phyloP scores from a whole-genome alignment of 2,797 vertebrate species.

The Ptychobarbus kaznakovi region DNA sequence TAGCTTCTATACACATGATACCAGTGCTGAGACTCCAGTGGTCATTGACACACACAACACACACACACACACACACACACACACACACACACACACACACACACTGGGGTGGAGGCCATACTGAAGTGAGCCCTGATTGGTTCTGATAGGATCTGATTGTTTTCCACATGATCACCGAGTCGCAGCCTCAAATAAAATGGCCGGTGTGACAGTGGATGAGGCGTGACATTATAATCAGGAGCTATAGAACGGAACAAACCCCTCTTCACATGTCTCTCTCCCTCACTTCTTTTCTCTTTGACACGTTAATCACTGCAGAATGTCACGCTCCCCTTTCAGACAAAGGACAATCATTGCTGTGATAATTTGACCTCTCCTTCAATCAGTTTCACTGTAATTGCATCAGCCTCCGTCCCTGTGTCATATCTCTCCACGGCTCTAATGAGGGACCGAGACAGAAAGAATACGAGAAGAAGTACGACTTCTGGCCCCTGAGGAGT shows the following conservation, averaged over 20 bases:
- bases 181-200: constrained; percentile 20
- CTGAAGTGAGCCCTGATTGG: constrained; percentile 8
- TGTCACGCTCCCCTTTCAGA: constrained; percentile 78
- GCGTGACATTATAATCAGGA: constrained; percentile 51
- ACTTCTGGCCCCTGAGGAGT: constrained; percentile 30
- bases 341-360: constrained; percentile 84
- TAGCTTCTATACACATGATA: background rate
- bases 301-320: constrained; percentile 83
- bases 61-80: background rate
- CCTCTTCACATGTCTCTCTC: constrained; percentile 40
- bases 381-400: constrained; percentile 84
- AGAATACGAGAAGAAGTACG: constrained; percentile 12
- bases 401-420: constrained; percentile 84
- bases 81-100: background rate
- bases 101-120: background rate
- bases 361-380: constrained; percentile 86
- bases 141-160: constrained; percentile 19
- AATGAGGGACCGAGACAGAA: constrained; percentile 44
- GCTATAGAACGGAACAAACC: constrained; percentile 44
- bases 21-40: background rate
- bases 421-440: constrained; percentile 74
- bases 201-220: constrained; percentile 29
- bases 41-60: background rate
- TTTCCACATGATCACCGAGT: constrained; percentile 29
- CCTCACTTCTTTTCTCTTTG: constrained; percentile 45